Percentiles rank a stretch among this genome's conserved stretches.
These are phyloP conservation scores for Isichthys henryi DNA, from an alignment of 2,113 vertebrate genomes.

Conservation along the genomic window DNA sequence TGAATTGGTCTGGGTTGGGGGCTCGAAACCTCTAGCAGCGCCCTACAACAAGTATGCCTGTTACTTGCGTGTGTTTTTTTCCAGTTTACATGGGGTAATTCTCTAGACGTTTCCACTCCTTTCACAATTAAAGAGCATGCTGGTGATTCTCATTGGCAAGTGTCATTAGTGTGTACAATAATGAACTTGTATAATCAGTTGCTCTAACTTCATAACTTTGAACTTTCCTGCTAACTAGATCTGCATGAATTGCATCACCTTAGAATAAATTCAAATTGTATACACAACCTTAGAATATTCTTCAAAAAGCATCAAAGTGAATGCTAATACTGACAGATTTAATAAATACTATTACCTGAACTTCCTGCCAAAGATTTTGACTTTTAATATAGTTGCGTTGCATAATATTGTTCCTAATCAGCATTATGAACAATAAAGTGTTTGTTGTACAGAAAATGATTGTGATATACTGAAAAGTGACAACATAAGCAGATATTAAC, in stretches of 20 bases:
- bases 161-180: background rate
- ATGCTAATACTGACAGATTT: background rate
- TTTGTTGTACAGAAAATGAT: background rate
- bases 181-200: constrained; percentile 6
- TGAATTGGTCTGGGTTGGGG: no score
- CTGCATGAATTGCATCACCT: background rate
- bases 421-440: background rate
- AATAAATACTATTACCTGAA: background rate
- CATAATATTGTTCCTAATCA: background rate
- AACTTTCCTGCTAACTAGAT: background rate
- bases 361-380: background rate
- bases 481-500: background rate
- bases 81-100: background rate
- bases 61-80: background rate
- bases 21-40: background rate
- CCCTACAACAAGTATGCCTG: background rate
- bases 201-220: background rate
- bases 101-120: background rate
- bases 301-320: background rate
- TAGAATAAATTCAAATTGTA: constrained; percentile 1
- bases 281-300: background rate
- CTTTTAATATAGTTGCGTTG: background rate
- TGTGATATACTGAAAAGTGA: background rate
- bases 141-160: background rate
- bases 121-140: background rate